Evolutionary conservation across 2,888 invertebrate species (phyloP).

Genomic region (Timandra comae): DNA sequence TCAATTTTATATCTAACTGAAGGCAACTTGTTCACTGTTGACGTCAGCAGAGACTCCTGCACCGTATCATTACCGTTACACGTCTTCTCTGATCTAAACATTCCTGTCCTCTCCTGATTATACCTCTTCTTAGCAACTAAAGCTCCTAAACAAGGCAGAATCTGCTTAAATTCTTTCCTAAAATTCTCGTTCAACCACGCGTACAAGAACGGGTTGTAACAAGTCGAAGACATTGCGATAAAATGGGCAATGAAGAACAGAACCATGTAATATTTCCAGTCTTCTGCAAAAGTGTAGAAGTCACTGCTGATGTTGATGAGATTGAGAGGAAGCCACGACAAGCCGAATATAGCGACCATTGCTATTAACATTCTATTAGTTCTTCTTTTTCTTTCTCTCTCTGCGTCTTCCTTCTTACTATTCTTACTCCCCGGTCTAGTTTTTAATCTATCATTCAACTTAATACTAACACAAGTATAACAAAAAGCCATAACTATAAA

Average conservation of each 20-base stretch:
- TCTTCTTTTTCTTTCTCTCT: conserved; percentile 85
- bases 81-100: conserved; percentile 66
- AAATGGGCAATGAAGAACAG: conserved; percentile 89
- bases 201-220: conserved; percentile 96
- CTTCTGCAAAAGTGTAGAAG: conserved; percentile 78
- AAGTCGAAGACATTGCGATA: conserved; percentile 94
- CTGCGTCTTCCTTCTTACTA: conserved; percentile 85
- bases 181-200: conserved; percentile 98
- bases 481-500: conserved; percentile 91
- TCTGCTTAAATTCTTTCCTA: conserved; percentile 90
- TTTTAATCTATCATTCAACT: conserved; percentile 83
- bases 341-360: conserved; percentile 92
- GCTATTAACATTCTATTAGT: conserved; percentile 94
- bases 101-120: conserved; percentile 64
- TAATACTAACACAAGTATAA: conserved; percentile 88
- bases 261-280: conserved; percentile 84
- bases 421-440: conserved; percentile 85
- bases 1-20: conserved; percentile 66
- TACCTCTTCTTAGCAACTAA: conserved; percentile 60
- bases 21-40: conserved; percentile 61
- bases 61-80: conserved; percentile 70
- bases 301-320: conserved; percentile 86
- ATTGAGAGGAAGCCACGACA: conserved; percentile 91
- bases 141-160: conserved; percentile 79
- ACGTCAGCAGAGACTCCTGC: conserved; percentile 64